These are phyloP conservation scores for Anorthoa munda DNA, from an alignment of 2,888 invertebrate genomes.

Conservation along the genomic window DNA sequence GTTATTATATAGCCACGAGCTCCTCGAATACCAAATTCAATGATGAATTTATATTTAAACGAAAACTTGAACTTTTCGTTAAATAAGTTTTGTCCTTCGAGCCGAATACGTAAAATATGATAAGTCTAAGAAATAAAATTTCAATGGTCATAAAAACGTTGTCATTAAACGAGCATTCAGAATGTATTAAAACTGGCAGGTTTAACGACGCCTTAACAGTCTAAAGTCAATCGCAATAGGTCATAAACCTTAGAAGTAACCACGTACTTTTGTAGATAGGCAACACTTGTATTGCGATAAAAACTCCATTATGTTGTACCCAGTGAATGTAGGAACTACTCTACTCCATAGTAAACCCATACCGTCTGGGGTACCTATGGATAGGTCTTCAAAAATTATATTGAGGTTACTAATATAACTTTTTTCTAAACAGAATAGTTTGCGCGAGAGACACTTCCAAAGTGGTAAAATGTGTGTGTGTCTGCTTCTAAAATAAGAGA, in stretches of 20 bases:
- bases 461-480: no score
- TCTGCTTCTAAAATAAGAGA: no score
- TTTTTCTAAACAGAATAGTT: no score
- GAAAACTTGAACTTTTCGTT: background rate
- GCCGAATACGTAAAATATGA: background rate
- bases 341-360: no score
- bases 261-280: slow-evolving; percentile 20
- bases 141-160: slow-evolving; percentile 30
- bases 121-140: slow-evolving; percentile 8
- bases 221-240: slow-evolving; percentile 43
- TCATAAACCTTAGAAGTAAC: slow-evolving; percentile 47
- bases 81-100: background rate
- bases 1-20: no score
- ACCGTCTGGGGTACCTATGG: no score
- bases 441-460: no score
- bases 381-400: no score
- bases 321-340: background rate
- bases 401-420: no score
- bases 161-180: slow-evolving; percentile 23
- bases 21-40: background rate
- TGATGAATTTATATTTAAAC: background rate
- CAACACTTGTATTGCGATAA: slow-evolving; percentile 18
- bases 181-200: slow-evolving; percentile 26
- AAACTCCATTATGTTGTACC: slow-evolving; percentile 32
- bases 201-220: slow-evolving; percentile 37